These are phyloP conservation scores for Elmis aenea DNA, from an alignment of 2,888 invertebrate genomes.

Conservation along the genomic window DNA sequence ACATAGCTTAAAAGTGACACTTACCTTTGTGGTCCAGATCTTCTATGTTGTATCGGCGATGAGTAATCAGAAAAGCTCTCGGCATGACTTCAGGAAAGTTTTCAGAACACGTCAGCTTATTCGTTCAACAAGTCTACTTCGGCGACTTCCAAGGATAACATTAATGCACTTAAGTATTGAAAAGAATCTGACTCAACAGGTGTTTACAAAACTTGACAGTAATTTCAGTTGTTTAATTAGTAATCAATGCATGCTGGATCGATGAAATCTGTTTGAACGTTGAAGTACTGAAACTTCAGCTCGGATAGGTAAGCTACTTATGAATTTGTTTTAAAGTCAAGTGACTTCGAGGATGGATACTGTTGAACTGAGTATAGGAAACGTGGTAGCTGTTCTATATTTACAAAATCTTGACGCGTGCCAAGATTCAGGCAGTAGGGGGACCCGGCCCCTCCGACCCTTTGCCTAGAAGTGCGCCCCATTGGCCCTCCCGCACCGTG, in stretches of 20 bases:
- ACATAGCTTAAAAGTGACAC: no score
- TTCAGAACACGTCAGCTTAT: slow-evolving; percentile 8
- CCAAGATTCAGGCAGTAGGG: slow-evolving; percentile 43
- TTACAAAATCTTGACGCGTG: slow-evolving; percentile 47
- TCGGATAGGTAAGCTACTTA: no score
- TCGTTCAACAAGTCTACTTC: no score
- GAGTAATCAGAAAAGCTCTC: slow-evolving; percentile 59
- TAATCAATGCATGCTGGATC: no score
- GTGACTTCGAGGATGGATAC: slow-evolving; percentile 27
- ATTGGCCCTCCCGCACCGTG: slow-evolving; percentile 38
- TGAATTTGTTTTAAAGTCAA: slow-evolving; percentile 7
- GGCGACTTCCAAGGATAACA: background rate
- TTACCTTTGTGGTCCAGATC: slow-evolving; percentile 45
- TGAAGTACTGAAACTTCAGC: no score
- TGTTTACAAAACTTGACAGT: slow-evolving; percentile 27
- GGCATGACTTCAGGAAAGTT: slow-evolving; percentile 49
- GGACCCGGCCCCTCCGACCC: slow-evolving; percentile 29
- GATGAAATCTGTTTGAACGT: no score
- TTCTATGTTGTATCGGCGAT: slow-evolving; percentile 51
- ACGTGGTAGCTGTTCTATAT: slow-evolving; percentile 47
- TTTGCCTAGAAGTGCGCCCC: slow-evolving; percentile 28
- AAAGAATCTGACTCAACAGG: slow-evolving; percentile 21
- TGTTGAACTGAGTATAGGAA: slow-evolving; percentile 41
- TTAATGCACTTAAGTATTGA: slow-evolving; percentile 5
- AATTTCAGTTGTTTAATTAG: slow-evolving; percentile 16